A percentile compares a stretch with the other conserved stretches of the same genome.
Evolutionary conservation across 2,797 vertebrate species (phyloP).

Genomic region (Siniperca scherzeri): DNA sequence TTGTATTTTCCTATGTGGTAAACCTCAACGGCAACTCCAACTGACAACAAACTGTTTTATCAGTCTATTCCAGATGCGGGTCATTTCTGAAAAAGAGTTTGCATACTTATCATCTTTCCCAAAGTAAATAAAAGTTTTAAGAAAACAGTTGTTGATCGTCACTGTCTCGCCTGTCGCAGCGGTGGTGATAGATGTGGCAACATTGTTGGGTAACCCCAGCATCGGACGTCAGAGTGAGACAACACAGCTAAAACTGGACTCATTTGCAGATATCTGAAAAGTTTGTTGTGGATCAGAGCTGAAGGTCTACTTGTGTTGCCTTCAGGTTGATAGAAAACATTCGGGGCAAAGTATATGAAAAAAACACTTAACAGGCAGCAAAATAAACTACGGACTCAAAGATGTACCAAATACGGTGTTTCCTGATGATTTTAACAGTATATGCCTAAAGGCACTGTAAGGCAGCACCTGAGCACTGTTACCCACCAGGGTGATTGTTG

Average conservation of each 20-base stretch:
- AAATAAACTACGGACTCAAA: not conserved
- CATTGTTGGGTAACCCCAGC: not conserved
- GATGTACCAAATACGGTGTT: not conserved
- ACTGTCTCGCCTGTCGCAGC: not conserved
- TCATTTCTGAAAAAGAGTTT: not conserved
- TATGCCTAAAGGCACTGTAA: not conserved
- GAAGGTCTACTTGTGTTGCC: not conserved
- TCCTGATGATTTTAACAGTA: not conserved
- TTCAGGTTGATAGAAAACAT: not conserved
- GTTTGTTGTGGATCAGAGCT: not conserved
- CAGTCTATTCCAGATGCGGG: not conserved
- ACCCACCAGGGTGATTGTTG: not conserved
- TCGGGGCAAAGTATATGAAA: not conserved
- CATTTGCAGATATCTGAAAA: not conserved
- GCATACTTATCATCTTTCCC: not conserved
- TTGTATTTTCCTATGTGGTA: slow-evolving; percentile 25
- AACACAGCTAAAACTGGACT: not conserved
- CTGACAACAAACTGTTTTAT: slow-evolving; percentile 18
- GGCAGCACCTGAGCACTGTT: not conserved
- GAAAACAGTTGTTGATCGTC: not conserved
- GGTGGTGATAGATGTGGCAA: not conserved
- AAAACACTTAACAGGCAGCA: not conserved
- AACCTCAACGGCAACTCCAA: slow-evolving; percentile 4
- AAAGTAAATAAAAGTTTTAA: not conserved
- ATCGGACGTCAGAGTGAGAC: not conserved